Conservation (phyloP, 2,113 vertebrate genomes). For the Opisthocomus hoazin region DNA sequence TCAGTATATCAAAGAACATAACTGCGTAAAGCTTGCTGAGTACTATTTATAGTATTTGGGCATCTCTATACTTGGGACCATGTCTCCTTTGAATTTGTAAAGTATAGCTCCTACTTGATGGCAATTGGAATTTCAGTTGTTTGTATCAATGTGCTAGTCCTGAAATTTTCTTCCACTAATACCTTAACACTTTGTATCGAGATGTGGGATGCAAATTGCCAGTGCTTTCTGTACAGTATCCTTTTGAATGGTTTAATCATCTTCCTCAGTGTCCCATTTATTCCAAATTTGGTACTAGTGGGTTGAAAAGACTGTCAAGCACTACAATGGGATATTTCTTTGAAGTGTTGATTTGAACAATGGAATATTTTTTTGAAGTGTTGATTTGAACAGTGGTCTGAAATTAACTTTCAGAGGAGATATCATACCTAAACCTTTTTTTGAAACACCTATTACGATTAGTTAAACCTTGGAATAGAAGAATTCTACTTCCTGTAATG, state of each 20-base stretch:
- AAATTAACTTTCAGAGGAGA: background rate
- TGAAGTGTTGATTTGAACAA: background rate
- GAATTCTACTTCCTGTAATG: background rate
- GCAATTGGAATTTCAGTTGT: background rate
- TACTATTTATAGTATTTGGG: background rate
- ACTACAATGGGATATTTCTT: background rate
- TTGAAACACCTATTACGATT: background rate
- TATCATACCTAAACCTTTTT: background rate
- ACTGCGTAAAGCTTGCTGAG: background rate
- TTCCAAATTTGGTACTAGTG: background rate
- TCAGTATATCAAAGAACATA: background rate
- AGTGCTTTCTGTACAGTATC: background rate
- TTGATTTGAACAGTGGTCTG: background rate
- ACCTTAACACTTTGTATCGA: background rate
- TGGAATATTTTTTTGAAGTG: background rate
- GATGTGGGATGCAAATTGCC: background rate
- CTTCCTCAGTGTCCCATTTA: background rate
- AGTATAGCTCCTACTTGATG: background rate
- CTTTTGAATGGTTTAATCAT: background rate
- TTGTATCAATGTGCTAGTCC: background rate
- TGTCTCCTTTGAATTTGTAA: background rate
- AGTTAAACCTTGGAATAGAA: background rate
- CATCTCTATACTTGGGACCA: background rate
- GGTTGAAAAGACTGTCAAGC: background rate
- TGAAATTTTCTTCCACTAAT: background rate